These are phyloP conservation scores for Microdon myrmicae DNA, from an alignment of 2,888 invertebrate genomes.

Conservation along the genomic window DNA sequence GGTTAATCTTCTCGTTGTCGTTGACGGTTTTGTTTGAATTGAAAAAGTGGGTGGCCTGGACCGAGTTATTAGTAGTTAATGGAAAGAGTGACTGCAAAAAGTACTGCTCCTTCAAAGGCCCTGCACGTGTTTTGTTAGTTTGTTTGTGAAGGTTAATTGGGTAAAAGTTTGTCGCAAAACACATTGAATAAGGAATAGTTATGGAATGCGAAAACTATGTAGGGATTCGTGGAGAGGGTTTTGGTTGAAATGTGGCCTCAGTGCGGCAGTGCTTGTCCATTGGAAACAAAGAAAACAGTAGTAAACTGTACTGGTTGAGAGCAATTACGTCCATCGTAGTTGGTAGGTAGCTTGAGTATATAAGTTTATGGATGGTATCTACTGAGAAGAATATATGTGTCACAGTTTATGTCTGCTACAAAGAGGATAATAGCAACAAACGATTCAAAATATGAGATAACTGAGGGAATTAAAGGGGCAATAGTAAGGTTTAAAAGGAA, in stretches of 20 bases:
- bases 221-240: background rate
- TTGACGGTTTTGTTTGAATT: conserved; percentile 2
- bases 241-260: no score
- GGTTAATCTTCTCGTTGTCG: background rate
- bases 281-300: no score
- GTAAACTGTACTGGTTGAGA: background rate
- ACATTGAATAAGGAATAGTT: no score
- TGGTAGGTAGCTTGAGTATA: background rate
- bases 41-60: conserved; percentile 40
- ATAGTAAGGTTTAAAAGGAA: no score
- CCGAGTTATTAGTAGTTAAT: background rate
- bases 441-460: no score
- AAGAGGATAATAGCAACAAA: no score
- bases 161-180: conserved; percentile 16
- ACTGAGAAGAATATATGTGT: no score
- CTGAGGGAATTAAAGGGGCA: no score
- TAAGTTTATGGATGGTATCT: no score
- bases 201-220: no score
- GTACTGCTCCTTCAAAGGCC: conserved; percentile 6
- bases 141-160: conserved; percentile 49
- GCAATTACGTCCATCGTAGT: conserved; percentile 12
- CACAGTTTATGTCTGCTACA: no score
- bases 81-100: background rate
- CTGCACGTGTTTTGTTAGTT: conserved; percentile 21
- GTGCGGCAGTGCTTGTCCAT: no score